Evolutionary conservation across 2,113 vertebrate species (phyloP), one percentile per base, ranked within the genome.

Genomic region (Mormoops blainvillei): DNA sequence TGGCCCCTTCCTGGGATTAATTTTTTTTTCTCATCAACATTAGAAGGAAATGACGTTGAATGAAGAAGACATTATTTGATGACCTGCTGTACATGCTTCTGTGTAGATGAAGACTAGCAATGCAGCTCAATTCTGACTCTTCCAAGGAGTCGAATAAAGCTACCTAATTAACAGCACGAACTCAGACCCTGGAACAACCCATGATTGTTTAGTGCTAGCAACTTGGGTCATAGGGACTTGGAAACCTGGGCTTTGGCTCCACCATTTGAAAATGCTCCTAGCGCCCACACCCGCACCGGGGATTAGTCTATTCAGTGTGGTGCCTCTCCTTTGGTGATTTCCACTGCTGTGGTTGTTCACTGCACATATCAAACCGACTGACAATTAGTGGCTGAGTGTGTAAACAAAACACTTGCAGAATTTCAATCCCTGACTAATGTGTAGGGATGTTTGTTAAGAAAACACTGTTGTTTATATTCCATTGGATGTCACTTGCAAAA

Each of bases 371-470:
- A 56, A 28, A 87, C 89, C 70, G 63, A 84, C 68, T 95, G 90
- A 36, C 90, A 94, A 38, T 92, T 92, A 94, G 84, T 24, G 8
- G 20, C 70, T 92, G 70, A 81, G 76, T 5, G 4, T 83, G 80
- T 96, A 83, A 96, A 90, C 76, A 96, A 87, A 97, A 24, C 70
- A 63, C 1, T 0, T 38, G 38, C 12, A 87, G 93, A 96, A 94
- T 94, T 94, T 74, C 92, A 96, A 89, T 52, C 56, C 52, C 56
- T 84, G 90, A 31, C 85, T 94, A 95, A 90, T 76, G 87, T 94
- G 63, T 58, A 89, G 67, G 52, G 13, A 41, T 83, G 78, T 93
- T 96, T 97, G 58, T 86, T 61, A 88, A 89, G 95, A 50, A 81
- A 92, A 89, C 54, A 38, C 58, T 56, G 15, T 68, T 94, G 70